These are phyloP conservation scores for Grallaria varia DNA, from an alignment of 2,113 vertebrate genomes.

Conservation along the genomic window DNA sequence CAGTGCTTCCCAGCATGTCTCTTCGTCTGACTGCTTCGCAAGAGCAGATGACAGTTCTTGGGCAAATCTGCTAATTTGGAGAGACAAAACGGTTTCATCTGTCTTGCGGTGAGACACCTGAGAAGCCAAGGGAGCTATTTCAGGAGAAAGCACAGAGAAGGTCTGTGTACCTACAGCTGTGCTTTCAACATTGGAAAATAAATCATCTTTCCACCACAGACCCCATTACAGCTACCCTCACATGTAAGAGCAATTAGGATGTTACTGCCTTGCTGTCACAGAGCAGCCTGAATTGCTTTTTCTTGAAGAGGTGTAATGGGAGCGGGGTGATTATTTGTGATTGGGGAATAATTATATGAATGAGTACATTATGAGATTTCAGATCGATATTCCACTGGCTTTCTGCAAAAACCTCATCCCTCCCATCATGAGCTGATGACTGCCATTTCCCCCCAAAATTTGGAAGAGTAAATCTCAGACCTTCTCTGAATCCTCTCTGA, in stretches of 20 bases:
- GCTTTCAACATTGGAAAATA: slow-evolving; percentile 48
- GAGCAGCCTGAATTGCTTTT: neutral
- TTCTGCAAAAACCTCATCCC: neutral
- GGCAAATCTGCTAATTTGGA: slow-evolving; percentile 28
- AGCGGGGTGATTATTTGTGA: neutral
- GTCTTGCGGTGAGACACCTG: slow-evolving; percentile 19
- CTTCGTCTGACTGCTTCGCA: neutral
- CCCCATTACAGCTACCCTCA: neutral
- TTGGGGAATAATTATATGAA: neutral
- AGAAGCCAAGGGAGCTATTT: slow-evolving; percentile 21
- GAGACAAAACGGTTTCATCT: slow-evolving; percentile 1
- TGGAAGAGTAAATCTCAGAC: neutral
- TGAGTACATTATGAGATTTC: neutral
- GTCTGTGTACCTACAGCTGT: slow-evolving; percentile 38
- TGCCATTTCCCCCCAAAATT: neutral
- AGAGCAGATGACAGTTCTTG: slow-evolving; percentile 10
- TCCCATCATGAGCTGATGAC: neutral
- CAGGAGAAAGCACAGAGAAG: slow-evolving; percentile 30
- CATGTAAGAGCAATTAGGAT: slow-evolving; percentile 18
- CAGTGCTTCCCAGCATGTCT: neutral
- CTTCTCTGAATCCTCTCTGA: neutral
- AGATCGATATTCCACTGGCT: neutral
- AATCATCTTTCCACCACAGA: slow-evolving; percentile 18
- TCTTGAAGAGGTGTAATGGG: neutral
- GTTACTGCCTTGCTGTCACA: neutral